A percentile compares a stretch with the other conserved stretches of the same genome.
Evolutionary conservation across 2,113 vertebrate species (phyloP).

Genomic region (Protobothrops mucrosquamatus): DNA sequence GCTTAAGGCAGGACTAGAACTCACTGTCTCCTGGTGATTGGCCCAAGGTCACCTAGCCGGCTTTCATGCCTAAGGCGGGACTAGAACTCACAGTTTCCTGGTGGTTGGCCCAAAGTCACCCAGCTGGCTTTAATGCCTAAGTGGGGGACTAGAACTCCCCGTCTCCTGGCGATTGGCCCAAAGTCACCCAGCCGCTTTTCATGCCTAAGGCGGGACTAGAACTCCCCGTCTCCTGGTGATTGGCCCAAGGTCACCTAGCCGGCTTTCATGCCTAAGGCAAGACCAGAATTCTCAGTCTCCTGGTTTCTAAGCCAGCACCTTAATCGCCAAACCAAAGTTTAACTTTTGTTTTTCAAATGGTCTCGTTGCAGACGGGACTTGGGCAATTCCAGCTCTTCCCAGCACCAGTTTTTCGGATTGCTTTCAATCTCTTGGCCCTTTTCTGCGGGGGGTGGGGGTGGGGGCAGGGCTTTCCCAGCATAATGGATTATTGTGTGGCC

Average conservation of each 20-base stretch:
- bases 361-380: neutral
- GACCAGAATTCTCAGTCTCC: neutral
- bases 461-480: neutral
- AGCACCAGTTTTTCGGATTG: neutral
- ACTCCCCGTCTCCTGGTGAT: neutral
- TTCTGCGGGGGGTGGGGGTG: neutral
- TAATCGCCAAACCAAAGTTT: neutral
- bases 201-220: neutral
- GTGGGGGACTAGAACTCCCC: too few species aligned
- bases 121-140: too few species aligned
- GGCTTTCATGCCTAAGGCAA: too few species aligned
- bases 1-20: too few species aligned
- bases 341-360: neutral
- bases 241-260: too few species aligned
- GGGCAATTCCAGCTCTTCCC: neutral
- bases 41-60: too few species aligned
- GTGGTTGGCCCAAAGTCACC: too few species aligned
- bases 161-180: too few species aligned
- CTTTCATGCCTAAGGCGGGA: too few species aligned
- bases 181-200: neutral
- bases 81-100: too few species aligned
- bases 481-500: neutral
- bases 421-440: neutral
- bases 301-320: neutral
- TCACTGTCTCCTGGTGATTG: too few species aligned